Base-by-base conservation (phyloP, 2,888 invertebrate genomes). In the Pachydiplax longipennis region DNA sequence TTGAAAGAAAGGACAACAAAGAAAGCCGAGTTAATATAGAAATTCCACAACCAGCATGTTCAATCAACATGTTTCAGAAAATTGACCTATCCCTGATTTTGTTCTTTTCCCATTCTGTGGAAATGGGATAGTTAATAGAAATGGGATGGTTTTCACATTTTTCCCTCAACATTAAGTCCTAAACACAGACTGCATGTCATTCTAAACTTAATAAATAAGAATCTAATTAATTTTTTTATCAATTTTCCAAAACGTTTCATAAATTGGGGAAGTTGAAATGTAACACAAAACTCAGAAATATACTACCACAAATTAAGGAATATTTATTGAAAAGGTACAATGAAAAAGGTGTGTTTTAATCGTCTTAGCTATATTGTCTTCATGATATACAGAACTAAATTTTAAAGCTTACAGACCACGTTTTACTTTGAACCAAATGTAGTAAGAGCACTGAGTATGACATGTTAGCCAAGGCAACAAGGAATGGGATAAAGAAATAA, bases 381-480 rank as follows among this genome's bases (percentile, higher is more conserved):
- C 80, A 90, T 90, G 90, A 90, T 90, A 81, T 90, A 90, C 90
- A 90, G 35, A 90, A 90, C 90, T 90, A 90, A 90, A 90, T 80
- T 90, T 90, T 81, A 90, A 90, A 90, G 90, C 90, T 90, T 90
- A 90, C 90, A 90, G 90, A 90, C 90, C 90, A 90, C 90, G 48
- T 65, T 87, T 87, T 61, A 65, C 87, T 87, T 90, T 90, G 80
- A 90, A 90, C 58, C 58, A 90, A 81, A 81, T 37, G 81, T 90
- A 44, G 48, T 90, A 90, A 81, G 90, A 90, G 90, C 90, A 90
- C 90, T 90, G 90, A 90, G 90, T 80, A 90, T 90, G 90, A 90
- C 90, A 90, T 90, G 90, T 90, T 90, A 81, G 81, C 87, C 58
- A 61, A 61, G 87, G 37, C 58, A 65, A 61, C 37, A 37, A 61